These are phyloP conservation scores for Sturnira hondurensis DNA, from an alignment of 2,113 vertebrate genomes.

Conservation along the genomic window DNA sequence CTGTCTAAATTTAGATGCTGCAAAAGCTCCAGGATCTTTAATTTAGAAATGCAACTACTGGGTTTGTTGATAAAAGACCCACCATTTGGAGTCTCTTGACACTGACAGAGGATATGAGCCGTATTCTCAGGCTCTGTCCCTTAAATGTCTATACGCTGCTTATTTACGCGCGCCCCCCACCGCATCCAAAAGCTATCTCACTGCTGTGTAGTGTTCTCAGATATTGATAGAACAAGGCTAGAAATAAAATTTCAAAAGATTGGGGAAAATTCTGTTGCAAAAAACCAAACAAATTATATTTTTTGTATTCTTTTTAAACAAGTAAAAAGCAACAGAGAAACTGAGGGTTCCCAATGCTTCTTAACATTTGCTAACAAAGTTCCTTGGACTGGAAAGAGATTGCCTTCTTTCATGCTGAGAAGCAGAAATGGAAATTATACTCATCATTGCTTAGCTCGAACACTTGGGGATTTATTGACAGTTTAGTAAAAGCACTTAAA, in stretches of 20 bases:
- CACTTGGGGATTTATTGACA: constrained; percentile 38
- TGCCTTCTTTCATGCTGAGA: constrained; percentile 49
- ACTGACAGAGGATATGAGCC: not conserved
- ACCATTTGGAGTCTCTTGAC: not conserved
- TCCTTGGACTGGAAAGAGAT: constrained; percentile 43
- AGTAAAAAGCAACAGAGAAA: constrained; percentile 17
- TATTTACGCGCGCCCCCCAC: not conserved
- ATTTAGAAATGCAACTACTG: not conserved
- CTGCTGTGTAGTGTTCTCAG: not conserved
- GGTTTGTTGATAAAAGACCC: not conserved
- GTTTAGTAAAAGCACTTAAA: constrained; percentile 36
- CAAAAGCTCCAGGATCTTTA: not conserved
- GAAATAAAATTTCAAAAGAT: not conserved
- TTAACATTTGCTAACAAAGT: constrained; percentile 27
- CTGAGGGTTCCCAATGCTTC: not conserved
- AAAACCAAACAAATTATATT: not conserved
- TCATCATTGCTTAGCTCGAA: not conserved
- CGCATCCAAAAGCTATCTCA: not conserved
- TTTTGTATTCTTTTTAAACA: not conserved
- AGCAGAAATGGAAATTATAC: constrained; percentile 54
- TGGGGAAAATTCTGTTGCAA: not conserved
- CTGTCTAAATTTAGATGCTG: not conserved
- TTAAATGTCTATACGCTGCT: not conserved
- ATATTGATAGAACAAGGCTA: constrained; percentile 6
- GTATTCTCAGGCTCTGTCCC: not conserved